These are phyloP conservation scores for Pseudomyrmex cubaensis DNA, from an alignment of 1,140 invertebrate species.

Conservation along the genomic window DNA sequence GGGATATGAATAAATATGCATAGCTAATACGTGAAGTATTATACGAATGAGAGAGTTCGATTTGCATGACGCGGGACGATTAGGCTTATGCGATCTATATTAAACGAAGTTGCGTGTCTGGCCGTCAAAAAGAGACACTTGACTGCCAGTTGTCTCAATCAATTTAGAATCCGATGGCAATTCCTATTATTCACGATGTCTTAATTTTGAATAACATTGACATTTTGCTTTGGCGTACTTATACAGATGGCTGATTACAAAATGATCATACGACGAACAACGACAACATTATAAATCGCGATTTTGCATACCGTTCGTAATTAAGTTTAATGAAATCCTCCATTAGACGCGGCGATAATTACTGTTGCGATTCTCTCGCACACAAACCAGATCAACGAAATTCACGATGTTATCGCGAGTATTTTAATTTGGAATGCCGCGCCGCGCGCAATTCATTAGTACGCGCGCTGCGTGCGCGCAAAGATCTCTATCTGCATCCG, in stretches of 20 bases:
- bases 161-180: not conserved
- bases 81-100: not conserved
- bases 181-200: not conserved
- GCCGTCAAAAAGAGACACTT: not conserved
- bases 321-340: not conserved
- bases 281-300: not conserved
- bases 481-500: constrained; percentile 51
- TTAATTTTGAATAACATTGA: constrained; percentile 11
- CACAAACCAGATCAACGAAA: constrained; percentile 27
- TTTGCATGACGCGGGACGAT: constrained; percentile 34
- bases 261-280: too few species aligned
- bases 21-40: constrained; percentile 27
- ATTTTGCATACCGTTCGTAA: not conserved
- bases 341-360: not conserved
- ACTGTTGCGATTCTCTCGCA: not conserved
- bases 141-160: not conserved
- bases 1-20: constrained; percentile 38
- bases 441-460: constrained; percentile 44
- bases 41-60: constrained; percentile 16
- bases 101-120: constrained; percentile 7
- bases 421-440: constrained; percentile 1
- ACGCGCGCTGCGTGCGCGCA: constrained; percentile 8
- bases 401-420: constrained; percentile 23
- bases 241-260: too few species aligned
- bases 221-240: not conserved